Conservation (phyloP, 2,888 invertebrate species). For the Leptura quadrifasciata region DNA sequence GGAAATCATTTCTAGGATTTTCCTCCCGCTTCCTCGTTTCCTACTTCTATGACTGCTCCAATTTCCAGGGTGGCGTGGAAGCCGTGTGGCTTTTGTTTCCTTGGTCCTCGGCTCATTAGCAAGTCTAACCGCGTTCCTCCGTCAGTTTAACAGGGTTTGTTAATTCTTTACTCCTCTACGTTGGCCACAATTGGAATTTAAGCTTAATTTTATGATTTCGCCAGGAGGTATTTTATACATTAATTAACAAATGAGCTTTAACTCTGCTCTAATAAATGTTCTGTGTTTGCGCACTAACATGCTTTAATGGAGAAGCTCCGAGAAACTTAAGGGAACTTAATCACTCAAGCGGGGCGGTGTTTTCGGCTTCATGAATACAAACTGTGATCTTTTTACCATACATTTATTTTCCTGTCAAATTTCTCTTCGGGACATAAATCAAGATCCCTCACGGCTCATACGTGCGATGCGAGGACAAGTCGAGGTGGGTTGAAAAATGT, state of each 20-base stretch:
- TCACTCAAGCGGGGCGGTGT: background rate
- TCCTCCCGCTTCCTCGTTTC: conserved; percentile 16
- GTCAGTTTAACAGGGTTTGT: conserved; percentile 55
- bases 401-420: conserved; percentile 1
- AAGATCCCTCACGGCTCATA: background rate
- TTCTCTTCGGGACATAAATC: background rate
- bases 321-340: conserved; percentile 1
- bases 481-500: background rate
- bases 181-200: conserved; percentile 46
- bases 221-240: conserved; percentile 43
- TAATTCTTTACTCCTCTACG: conserved; percentile 51
- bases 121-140: conserved; percentile 55
- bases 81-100: conserved; percentile 54
- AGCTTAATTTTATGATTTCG: conserved; percentile 45
- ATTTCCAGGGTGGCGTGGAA: conserved; percentile 44
- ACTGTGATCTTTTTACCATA: conserved; percentile 3
- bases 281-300: conserved; percentile 4
- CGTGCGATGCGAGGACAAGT: background rate
- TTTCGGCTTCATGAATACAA: background rate
- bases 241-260: conserved; percentile 44
- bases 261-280: conserved; percentile 15
- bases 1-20: too few species aligned
- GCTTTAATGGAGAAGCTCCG: background rate
- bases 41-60: conserved; percentile 45
- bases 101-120: conserved; percentile 54